Base-by-base conservation (phyloP, 2,888 invertebrate species). In the Lypha dubia region DNA sequence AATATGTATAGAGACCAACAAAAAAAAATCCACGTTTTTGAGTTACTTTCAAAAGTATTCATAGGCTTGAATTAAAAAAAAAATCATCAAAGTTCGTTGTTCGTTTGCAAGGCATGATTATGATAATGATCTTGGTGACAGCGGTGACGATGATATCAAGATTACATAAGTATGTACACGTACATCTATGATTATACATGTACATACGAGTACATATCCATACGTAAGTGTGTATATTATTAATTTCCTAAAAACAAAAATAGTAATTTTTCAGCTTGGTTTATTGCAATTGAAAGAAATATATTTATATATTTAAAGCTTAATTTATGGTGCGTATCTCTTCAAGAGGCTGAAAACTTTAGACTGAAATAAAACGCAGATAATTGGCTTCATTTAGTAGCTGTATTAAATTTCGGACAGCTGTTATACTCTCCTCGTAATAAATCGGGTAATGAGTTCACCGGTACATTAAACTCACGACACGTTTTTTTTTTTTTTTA, bases 81-180 rank as follows among this genome's bases (percentile, higher is more conserved):
- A 49, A 60, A 73, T n/a, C n/a, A 71, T 28, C 32, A 60, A 49
- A 60, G 73, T 73, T 73, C 35, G 70, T 58, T 71, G 24, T 28
- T 41, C 68, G 46, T 38, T 71, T 17, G 17, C 44, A 20, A 58
- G 20, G 28, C 58, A 28, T 22, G 49, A 11, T 8, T n/a, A 17
- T 32, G 3, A 70, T 41, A n/a, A 56, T 53, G 68, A 24, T 24
- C 53, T 24, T 24, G 38, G 20, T 17, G 6, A 56, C 56, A 28
- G 28, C 28, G 53, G 35, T 17, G 32, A 58, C 35, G 35, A 38
- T 20, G 20, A 20, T 11, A 32, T 7, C 49, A 9, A 13, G 17
- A 17, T 20, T 2, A 28, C 28, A 28, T 28, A 28, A 28, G 5
- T 28, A 28, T 5, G 5, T 28, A 28, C n/a, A n/a, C n/a, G n/a